Evolutionary conservation across 2,888 invertebrate genomes (phyloP).

Genomic region (Dinocampus coccinellae): DNA sequence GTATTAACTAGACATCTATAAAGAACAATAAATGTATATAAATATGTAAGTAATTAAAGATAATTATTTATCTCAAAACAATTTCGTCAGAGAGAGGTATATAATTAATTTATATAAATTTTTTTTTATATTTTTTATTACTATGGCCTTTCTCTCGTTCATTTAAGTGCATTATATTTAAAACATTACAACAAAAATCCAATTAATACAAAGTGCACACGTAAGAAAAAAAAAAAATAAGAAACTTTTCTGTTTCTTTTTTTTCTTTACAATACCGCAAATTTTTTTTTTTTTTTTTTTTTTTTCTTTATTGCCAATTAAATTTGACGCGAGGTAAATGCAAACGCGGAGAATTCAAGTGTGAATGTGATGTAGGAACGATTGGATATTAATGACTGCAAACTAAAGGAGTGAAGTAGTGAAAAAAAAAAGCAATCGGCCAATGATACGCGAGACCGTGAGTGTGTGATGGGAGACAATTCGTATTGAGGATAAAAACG

Average conservation of each 20-base stretch:
- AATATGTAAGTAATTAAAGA: not conserved
- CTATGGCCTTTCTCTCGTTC: not conserved
- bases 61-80: not conserved
- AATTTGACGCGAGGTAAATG: slow-evolving; percentile 47
- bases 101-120: not conserved
- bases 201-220: slow-evolving; percentile 68
- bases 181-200: slow-evolving; percentile 45
- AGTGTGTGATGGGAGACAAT: no score
- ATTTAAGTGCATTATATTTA: slow-evolving; percentile 24
- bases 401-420: no score
- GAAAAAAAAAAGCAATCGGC: no score
- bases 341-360: slow-evolving; percentile 20
- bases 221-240: no score
- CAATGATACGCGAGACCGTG: no score
- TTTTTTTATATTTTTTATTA: not conserved
- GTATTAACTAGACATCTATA: not conserved
- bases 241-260: no score
- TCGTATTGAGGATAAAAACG: no score
- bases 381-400: no score
- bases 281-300: no score
- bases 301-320: slow-evolving; percentile 68
- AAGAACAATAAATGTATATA: not conserved
- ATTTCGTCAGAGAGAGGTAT: not conserved
- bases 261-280: slow-evolving; percentile 64
- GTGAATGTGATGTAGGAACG: slow-evolving; percentile 15